Percentiles rank a stretch among this genome's conserved stretches.
Conservation (phyloP, 2,888 invertebrate species). For the Pristionchus fissidentatus region DNA sequence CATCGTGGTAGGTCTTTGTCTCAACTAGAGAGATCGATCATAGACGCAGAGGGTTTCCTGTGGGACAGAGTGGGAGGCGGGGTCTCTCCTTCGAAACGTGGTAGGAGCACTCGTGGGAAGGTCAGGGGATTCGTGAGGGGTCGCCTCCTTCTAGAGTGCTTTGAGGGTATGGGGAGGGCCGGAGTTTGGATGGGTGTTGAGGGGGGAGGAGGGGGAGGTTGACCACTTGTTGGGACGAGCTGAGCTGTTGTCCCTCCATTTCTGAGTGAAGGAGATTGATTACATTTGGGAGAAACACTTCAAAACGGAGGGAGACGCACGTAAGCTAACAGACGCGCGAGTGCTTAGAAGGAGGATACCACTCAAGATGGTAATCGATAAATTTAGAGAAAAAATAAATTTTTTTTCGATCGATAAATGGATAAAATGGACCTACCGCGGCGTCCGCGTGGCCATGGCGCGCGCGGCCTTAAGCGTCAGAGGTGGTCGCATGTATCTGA, state of each 20-base stretch:
- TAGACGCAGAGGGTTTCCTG: background rate
- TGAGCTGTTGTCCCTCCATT: slow-evolving; percentile 9
- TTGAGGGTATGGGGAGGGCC: background rate
- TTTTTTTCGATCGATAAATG: background rate
- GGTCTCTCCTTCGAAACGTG: background rate
- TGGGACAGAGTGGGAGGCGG: background rate
- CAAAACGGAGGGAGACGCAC: background rate
- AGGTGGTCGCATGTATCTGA: slow-evolving; percentile 40
- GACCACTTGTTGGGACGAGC: background rate
- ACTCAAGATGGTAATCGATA: background rate
- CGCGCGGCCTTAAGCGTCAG: slow-evolving; percentile 27
- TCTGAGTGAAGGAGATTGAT: background rate
- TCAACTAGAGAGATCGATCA: no score
- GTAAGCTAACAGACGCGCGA: no score
- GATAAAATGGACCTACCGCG: background rate
- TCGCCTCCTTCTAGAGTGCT: background rate
- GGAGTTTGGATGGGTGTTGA: background rate
- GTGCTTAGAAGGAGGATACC: background rate
- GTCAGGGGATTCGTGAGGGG: background rate
- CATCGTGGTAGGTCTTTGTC: no score
- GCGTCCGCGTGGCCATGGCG: background rate
- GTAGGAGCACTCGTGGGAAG: background rate
- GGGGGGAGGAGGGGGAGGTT: background rate
- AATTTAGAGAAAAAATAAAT: background rate
- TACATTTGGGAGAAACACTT: background rate